Evolutionary conservation across 2,113 vertebrate species (phyloP).

Genomic region (Marcusenius ussheri): DNA sequence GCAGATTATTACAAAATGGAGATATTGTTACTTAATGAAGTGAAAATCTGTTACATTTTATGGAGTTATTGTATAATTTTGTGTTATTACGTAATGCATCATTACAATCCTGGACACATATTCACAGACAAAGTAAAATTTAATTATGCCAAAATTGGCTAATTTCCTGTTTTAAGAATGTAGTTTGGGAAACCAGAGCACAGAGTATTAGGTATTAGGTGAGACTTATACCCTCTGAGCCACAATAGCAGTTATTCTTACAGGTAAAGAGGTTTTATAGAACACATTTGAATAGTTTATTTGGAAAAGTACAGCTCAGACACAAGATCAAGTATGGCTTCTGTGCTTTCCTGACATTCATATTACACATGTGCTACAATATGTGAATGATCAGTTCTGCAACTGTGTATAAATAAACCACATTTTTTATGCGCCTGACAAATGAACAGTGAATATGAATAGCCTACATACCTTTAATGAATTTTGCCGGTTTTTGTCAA

Average conservation of each 20-base stretch:
- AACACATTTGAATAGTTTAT: background rate
- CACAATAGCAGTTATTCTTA: background rate
- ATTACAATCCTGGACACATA: background rate
- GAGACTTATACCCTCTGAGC: background rate
- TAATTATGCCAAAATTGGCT: background rate
- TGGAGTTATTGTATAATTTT: background rate
- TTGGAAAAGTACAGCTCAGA: background rate
- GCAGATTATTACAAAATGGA: background rate
- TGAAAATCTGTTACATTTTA: background rate
- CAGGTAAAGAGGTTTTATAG: background rate
- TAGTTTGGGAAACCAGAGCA: background rate
- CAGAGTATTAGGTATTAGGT: background rate
- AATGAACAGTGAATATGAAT: background rate
- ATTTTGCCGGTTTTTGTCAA: no score
- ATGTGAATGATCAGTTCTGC: background rate
- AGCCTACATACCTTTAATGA: no score
- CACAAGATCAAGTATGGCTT: background rate
- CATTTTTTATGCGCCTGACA: background rate
- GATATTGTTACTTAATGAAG: background rate
- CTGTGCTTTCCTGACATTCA: background rate
- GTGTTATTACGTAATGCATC: background rate
- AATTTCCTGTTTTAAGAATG: background rate
- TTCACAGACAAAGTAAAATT: background rate
- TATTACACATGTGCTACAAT: background rate
- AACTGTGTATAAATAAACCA: background rate